Base-by-base conservation (phyloP, 2,797 vertebrate species). In the Hippoglossus hippoglossus region DNA sequence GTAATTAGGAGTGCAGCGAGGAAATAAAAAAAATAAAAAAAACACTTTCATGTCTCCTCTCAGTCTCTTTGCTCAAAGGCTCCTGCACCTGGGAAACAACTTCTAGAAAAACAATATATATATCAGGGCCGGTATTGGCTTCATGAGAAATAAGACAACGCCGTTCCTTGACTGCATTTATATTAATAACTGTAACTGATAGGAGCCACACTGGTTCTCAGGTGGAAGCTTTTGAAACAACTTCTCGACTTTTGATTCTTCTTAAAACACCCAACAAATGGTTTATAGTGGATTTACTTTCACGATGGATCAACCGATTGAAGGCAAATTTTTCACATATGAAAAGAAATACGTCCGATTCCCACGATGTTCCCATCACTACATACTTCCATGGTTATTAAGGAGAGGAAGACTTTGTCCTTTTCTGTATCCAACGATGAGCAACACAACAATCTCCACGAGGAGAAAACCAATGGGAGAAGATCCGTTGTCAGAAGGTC, bases 1-100 rank as follows among this genome's bases (percentile, higher is more conserved):
- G 87, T 90, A 89, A 91, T 93, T 90, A 92, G 80, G 77, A 86
- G 78, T 49, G 81, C 61, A 64, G 63, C 63, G 66, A 74, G 68
- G 36, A 41, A 44, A 25, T 28, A 59, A 82, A 83, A 90, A 22
- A 22, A 22, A 22, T 1, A 81, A 57, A 56, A 36, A 83, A 84
- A 90, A 84, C 76, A 63, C 80, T 88, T 87, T 87, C 72, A 81
- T 82, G 80, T 89, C 77, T 79, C 36, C 39, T 60, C 73, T 82
- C 70, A 18, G 70, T 75, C 66, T 19, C 81, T 78, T 74, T 72
- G 63, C 66, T 54, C 57, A 64, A 73, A 76, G 13, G 21, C 58
- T 73, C 4, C 79, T 24, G 62, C 81, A 67, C 79, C 65, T 62
- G 75, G 66, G 74, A 81, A 84, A 81, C 70, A 63, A 80, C 59